Evolutionary conservation across 2,888 invertebrate species (phyloP), one percentile per base, ranked within the genome.

Genomic region (Tiliacea aurago): DNA sequence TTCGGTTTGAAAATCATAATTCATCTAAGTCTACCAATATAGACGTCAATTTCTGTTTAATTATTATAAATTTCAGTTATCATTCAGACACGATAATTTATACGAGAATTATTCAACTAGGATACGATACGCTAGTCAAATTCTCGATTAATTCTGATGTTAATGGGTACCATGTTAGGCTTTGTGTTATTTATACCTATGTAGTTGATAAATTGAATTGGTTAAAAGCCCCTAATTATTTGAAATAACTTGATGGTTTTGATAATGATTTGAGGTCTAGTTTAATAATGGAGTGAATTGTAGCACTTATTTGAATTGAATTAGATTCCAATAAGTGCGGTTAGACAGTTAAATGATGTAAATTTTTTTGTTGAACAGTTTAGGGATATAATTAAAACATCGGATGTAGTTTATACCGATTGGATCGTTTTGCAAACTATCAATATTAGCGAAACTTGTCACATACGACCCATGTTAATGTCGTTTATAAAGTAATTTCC

Each of bases 81-180:
- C 18, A 78, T 43, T 80, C 47, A 49, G 59, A 58, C 53, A 61
- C 55, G 41, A 23, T 68, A 69, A 73, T 69, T 49, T 56, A 77
- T 64, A 66, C 55, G 28, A 28, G 28, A 28, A 28, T 28, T 28
- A 28, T 28, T 28, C 28, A 3, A 28, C 28, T 28, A 9, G 69
- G 33, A 69, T 63, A 28, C 4, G 33, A 2, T 63, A 59, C 66
- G 65, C 61, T 81, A 76, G 70, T 84, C 43, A 72, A 65, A 55
- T 69, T 70, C 23, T 6, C 47, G n/a, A 70, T 75, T 72, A 72
- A 84, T 81, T 63, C 45, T 33, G 47, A 78, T 73, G 68, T 70
- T 67, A 84, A 76, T 82, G 71, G 20, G 47, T 69, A 47, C 71
- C 59, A 66, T 63, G 73, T 66, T 70, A 65, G 13, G 69, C 18